phyloP scores from a whole-genome alignment of 2,888 invertebrate species.

The Drosophila anomelani region DNA sequence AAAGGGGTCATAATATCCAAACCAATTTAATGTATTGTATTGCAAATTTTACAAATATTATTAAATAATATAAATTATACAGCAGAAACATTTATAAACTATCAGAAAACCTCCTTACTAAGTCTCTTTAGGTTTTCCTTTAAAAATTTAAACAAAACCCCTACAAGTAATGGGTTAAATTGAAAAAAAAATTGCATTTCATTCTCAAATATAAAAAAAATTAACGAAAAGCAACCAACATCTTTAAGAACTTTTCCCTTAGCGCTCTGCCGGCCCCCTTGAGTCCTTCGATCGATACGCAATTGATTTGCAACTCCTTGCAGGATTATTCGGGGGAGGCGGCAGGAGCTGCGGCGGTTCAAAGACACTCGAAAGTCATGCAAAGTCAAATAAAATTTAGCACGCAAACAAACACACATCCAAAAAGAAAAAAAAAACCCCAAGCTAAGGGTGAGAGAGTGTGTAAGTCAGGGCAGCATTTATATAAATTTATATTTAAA shows the following conservation, averaged over 20 bases:
- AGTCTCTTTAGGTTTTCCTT: neutral
- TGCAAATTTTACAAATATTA: neutral
- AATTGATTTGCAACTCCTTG: constrained; percentile 27
- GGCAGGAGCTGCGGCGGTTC: constrained; percentile 31
- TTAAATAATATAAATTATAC: neutral
- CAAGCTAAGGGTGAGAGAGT: neutral
- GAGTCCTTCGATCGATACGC: constrained; percentile 16
- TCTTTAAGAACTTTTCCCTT: constrained; percentile 1
- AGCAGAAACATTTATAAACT: too few relatives aligned
- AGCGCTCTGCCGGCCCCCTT: neutral
- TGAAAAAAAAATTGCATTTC: neutral
- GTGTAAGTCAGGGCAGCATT: constrained; percentile 41
- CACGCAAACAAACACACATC: constrained; percentile 51
- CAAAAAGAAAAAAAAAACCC: constrained; percentile 2
- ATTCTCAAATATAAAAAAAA: neutral
- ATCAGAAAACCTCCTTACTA: neutral
- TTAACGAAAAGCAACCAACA: neutral
- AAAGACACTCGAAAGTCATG: constrained; percentile 70
- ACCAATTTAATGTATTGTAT: neutral
- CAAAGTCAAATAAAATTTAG: constrained; percentile 71
- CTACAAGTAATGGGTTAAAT: neutral
- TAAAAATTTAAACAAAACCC: neutral
- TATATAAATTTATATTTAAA: constrained; percentile 60
- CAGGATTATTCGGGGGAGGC: constrained; percentile 1
- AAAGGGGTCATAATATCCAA: neutral